A percentile compares a stretch with the other conserved stretches of the same genome.
Evolutionary conservation across 2,113 vertebrate genomes (phyloP).

Genomic region (Catharus fuscescens): DNA sequence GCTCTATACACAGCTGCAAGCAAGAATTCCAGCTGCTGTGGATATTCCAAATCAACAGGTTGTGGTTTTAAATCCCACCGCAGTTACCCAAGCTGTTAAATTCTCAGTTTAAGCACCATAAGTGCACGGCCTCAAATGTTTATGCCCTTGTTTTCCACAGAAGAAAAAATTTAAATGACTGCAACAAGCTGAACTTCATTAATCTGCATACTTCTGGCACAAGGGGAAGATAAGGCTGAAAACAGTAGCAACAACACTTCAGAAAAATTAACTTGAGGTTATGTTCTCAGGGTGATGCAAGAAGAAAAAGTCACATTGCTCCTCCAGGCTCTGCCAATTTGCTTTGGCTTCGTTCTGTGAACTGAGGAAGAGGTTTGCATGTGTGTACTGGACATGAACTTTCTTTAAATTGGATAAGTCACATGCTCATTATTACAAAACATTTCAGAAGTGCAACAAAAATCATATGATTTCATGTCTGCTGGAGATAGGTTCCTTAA

Average conservation of each 20-base stretch:
- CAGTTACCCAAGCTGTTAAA: neutral
- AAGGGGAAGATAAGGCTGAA: conserved; percentile 33
- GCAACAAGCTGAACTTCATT: conserved; percentile 36
- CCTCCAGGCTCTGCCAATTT: conserved; percentile 57
- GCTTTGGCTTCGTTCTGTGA: conserved; percentile 51
- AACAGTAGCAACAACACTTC: conserved; percentile 28
- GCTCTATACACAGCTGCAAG: conserved; percentile 27
- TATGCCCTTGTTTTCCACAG: neutral
- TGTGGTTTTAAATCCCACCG: conserved; percentile 14
- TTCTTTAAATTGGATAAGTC: conserved; percentile 67
- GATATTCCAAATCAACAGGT: conserved; percentile 48
- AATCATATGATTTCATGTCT: conserved; percentile 68
- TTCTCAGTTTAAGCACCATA: neutral
- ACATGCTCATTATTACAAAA: conserved; percentile 65
- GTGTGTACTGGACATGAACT: conserved; percentile 67
- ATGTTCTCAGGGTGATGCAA: conserved; percentile 38
- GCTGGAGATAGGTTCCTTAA: conserved; percentile 57
- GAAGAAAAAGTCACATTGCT: conserved; percentile 59
- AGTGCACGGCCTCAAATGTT: neutral
- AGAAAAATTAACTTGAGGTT: conserved; percentile 62
- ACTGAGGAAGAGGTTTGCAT: conserved; percentile 43
- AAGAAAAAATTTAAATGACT: neutral
- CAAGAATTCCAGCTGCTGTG: conserved; percentile 37
- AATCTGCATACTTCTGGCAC: conserved; percentile 37
- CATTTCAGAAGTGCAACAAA: conserved; percentile 40